Conservation (phyloP, 2,888 invertebrate genomes). For the Chrysopilus asiliformis region DNA sequence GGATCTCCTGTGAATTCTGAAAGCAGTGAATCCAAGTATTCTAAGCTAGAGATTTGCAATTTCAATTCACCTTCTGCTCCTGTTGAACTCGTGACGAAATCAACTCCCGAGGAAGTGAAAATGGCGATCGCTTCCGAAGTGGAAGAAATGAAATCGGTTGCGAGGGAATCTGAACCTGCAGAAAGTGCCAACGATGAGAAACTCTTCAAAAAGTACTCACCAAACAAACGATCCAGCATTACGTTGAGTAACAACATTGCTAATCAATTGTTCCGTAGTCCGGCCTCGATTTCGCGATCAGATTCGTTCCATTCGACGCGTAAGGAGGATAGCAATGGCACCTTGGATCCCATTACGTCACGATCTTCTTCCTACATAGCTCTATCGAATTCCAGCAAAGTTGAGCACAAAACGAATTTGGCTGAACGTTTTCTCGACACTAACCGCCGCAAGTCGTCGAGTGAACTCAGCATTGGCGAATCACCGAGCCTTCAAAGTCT, state of each 20-base stretch:
- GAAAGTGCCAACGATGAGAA: conserved; percentile 18
- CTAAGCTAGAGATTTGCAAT: too few species aligned
- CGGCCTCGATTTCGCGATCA: conserved; percentile 22
- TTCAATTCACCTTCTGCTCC: background rate
- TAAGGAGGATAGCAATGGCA: conserved; percentile 4
- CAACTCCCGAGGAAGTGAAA: background rate
- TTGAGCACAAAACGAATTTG: conserved; percentile 9
- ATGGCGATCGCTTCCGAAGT: background rate
- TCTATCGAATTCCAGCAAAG: conserved; percentile 19
- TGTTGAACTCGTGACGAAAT: background rate
- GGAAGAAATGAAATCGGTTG: too few species aligned
- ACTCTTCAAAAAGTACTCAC: conserved; percentile 18
- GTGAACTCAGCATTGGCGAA: conserved; percentile 34
- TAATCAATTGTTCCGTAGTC: conserved; percentile 4
- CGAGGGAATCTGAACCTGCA: conserved; percentile 5
- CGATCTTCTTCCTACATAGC: conserved; percentile 32
- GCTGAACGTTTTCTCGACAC: conserved; percentile 12
- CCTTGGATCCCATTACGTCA: conserved; percentile 12
- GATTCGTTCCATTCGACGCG: conserved; percentile 31
- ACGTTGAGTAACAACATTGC: conserved; percentile 11
- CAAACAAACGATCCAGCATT: conserved; percentile 17
- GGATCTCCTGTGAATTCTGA: background rate
- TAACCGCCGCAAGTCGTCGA: conserved; percentile 28
- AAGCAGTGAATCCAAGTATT: too few species aligned
- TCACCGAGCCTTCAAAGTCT: conserved; percentile 34